These are phyloP conservation scores for Prunella fulvescens DNA, from an alignment of 2,113 vertebrate species.

Conservation along the genomic window DNA sequence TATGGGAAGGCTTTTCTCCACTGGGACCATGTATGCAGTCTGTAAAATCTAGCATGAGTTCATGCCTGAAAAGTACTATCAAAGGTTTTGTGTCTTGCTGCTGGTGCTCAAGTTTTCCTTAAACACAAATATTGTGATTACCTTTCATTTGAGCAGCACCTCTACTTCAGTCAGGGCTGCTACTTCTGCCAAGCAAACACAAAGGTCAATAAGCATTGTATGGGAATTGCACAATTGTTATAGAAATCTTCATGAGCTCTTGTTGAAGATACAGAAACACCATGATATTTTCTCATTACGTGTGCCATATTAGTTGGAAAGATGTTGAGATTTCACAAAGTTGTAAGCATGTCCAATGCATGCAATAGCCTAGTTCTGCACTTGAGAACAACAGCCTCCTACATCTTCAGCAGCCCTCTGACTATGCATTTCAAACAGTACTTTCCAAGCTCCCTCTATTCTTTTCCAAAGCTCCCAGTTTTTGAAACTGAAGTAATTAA, in stretches of 20 bases:
- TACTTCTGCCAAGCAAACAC: background rate
- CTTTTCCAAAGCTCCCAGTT: background rate
- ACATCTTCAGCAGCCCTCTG: background rate
- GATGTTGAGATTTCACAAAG: background rate
- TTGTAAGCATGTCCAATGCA: background rate
- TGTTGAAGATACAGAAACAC: background rate
- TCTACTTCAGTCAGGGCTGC: background rate
- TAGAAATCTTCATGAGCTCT: background rate
- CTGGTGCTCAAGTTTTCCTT: background rate
- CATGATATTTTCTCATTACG: background rate
- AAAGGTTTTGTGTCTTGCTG: background rate
- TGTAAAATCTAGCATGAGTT: background rate
- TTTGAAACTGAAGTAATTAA: background rate
- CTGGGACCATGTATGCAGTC: accelerated
- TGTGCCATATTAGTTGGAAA: background rate
- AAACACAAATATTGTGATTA: background rate
- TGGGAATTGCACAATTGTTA: background rate
- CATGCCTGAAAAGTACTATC: background rate
- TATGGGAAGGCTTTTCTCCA: background rate
- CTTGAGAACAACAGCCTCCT: background rate
- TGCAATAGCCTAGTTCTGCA: background rate
- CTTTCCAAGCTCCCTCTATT: background rate
- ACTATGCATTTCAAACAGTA: background rate
- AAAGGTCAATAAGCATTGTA: background rate
- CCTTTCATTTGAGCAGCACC: background rate